These are phyloP conservation scores for Linnaemya vulpina DNA, from an alignment of 2,888 invertebrate species.

Conservation along the genomic window DNA sequence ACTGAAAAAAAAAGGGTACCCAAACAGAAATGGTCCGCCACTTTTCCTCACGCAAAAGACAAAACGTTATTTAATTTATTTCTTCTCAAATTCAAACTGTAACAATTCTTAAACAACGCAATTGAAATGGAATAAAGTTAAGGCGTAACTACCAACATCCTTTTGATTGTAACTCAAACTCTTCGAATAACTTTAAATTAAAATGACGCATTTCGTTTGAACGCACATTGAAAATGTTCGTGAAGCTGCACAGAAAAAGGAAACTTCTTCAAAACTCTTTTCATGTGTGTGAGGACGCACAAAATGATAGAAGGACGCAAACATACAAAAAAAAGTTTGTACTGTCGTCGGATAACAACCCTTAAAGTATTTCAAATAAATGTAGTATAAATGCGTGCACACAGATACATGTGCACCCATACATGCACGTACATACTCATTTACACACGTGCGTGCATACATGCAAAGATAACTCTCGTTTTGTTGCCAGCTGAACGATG, in stretches of 20 bases:
- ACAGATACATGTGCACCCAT: too few species aligned
- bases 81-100: constrained; percentile 1
- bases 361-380: too few species aligned
- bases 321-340: neutral
- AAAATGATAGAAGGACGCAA: neutral
- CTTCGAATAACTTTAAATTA: neutral
- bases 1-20: neutral
- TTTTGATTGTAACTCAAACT: constrained; percentile 20
- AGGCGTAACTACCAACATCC: constrained; percentile 61
- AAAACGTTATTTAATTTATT: neutral
- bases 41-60: neutral
- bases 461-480: too few species aligned
- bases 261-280: constrained; percentile 32
- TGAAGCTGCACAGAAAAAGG: neutral
- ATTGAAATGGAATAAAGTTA: constrained; percentile 39
- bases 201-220: constrained; percentile 47
- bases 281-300: constrained; percentile 20
- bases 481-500: too few species aligned
- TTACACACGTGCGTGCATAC: too few species aligned
- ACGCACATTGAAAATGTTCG: neutral
- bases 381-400: too few species aligned
- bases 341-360: neutral
- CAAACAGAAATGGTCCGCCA: neutral
- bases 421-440: too few species aligned
- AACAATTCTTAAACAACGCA: constrained; percentile 47